Evolutionary conservation across 2,113 vertebrate genomes (phyloP), one percentile per base, ranked within the genome.

Genomic region (Lepisosteus oculatus): DNA sequence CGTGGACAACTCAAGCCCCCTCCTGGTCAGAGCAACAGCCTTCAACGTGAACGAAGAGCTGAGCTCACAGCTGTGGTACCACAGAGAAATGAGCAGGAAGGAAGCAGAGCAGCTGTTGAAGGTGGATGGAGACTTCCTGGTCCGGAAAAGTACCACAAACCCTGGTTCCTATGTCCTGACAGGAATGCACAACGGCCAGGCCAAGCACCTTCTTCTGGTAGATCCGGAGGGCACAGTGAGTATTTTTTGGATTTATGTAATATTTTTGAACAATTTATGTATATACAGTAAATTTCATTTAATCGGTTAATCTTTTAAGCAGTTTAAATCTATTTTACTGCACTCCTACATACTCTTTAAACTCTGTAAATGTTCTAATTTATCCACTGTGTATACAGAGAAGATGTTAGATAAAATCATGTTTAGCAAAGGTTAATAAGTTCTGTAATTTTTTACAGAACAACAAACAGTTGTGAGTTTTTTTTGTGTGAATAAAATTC

Each of bases 161-260:
- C 94, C 96, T 0, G 96, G 97, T 51, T 97, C 95, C 43, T 98
- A 95, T 9, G 97, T 99, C 15, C 90, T 99, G 82, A 98, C 97
- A 0, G 97, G 97, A 75, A 94, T 97, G 94, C 96, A 98, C 76
- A 94, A 94, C 0, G 93, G 96, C 72, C 92, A 95, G 75, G 92
- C 94, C 81, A 99, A 98, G 72, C 97, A 99, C 73, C 92, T 99
- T 57, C 90, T 99, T 80, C 85, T 99, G 54, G 95, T 99, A 85
- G 97, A 99, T 72, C 96, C 97, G 0, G 95, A 98, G 84, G 97
- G 95, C 88, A 97, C 93, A 85, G 97, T 98, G 92, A 93, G 92
- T 84, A 55, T 67, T 69, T 61, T n/a, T 59, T 59, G 7, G 7
- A 59, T 14, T 59, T 29, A 29, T 29, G 29, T 29, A 29, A 29